A percentile compares a stretch with the other conserved stretches of the same genome.
phyloP scores from a whole-genome alignment of 2,797 vertebrate species.

The Cyclura pinguis region DNA sequence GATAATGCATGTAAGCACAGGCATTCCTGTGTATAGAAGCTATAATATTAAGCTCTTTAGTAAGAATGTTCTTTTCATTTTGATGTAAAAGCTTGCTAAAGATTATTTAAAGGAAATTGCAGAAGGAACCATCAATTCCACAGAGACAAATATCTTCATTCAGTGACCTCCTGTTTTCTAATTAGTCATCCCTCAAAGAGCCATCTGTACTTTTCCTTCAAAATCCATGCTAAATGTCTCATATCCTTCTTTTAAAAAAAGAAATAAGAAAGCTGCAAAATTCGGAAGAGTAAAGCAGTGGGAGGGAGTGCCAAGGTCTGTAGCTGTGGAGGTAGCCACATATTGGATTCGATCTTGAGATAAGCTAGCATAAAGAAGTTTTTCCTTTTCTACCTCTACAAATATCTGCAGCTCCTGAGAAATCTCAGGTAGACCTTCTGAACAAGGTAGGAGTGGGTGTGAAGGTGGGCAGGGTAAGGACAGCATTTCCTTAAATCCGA shows the following conservation, averaged over 20 bases:
- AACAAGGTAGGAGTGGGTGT: not conserved
- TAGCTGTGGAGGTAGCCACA: not conserved
- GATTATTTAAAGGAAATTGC: not conserved
- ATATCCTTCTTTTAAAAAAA: not conserved
- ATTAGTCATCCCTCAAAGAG: constrained; percentile 3
- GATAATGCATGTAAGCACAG: constrained; percentile 48
- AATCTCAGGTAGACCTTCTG: not conserved
- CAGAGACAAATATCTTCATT: not conserved
- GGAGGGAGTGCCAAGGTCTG: not conserved
- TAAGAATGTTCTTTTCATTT: not conserved
- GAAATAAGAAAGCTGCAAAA: not conserved
- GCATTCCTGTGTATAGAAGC: not conserved
- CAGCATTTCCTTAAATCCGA: not conserved
- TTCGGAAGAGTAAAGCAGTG: not conserved
- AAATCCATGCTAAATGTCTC: not conserved
- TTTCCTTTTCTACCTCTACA: not conserved
- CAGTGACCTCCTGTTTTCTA: not conserved
- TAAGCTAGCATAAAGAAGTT: not conserved
- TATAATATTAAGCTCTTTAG: not conserved
- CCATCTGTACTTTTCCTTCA: not conserved
- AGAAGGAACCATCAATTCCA: not conserved
- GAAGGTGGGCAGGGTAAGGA: not conserved
- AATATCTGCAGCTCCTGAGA: not conserved
- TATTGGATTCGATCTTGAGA: not conserved
- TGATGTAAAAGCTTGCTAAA: not conserved